Evolutionary conservation across 2,113 vertebrate genomes (phyloP), one percentile per base, ranked within the genome.

Genomic region (Pseudorhombus dupliciocellatus): DNA sequence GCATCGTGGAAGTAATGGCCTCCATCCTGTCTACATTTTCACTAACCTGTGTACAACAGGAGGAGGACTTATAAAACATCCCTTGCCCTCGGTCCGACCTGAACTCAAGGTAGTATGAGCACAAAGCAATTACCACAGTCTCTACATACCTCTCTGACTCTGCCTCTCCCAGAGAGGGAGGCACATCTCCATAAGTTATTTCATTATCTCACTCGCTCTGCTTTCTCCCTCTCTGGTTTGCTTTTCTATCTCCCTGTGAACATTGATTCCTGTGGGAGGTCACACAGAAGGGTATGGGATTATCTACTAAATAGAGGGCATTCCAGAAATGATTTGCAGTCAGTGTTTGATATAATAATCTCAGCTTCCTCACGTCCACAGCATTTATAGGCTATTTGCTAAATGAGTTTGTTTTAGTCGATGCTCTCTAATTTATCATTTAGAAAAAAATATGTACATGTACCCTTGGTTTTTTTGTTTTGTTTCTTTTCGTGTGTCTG

Each of bases 151-250:
- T 85, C 80, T 70, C 70, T 79, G 82, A 48, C 78, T 68, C 66
- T 46, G 66, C 59, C 57, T 75, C 77, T 72, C 51, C 78, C 67
- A 44, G 62, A 75, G 75, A 78, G 70, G 62, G 54, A 70, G 53
- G 57, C 71, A 63, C 73, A 86, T 86, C 84, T 92, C 88, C 87
- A 90, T 91, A 91, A 92, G 90, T 92, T 91, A 93, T 92, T 92
- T 91, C 85, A 92, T 93, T 92, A 92, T 92, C 90, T 83, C 87
- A 59, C 79, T 11, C 54, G 87, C 88, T 86, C 77, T 68, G 71
- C 83, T 73, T 84, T 86, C 79, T 73, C 80, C 46, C 69, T 77
- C 85, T 77, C 80, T 75, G 78, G 51, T 84, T 84, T 84, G 83
- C 83, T 81, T 89, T 66, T 83, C 75, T 64, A 66, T 86, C 78